phyloP scores from a whole-genome alignment of 2,888 invertebrate genomes.

The Axea sp. region DNA sequence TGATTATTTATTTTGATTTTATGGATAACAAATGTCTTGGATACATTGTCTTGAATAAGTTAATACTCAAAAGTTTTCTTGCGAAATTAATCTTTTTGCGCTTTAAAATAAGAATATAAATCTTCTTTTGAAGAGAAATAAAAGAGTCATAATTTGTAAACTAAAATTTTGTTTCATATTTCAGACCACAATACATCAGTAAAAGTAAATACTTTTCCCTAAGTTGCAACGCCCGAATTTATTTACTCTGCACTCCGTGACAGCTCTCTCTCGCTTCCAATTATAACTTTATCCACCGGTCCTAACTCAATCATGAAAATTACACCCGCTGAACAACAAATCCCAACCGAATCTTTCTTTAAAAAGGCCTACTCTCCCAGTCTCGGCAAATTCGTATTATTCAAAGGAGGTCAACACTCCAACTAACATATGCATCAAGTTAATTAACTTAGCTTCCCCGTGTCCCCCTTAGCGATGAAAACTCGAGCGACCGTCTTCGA shows the following conservation, averaged over 20 bases:
- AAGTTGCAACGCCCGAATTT: constrained; percentile 27
- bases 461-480: constrained; percentile 19
- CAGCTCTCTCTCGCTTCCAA: constrained; percentile 16
- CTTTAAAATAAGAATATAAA: too few species aligned
- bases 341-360: constrained; percentile 25
- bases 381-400: constrained; percentile 30
- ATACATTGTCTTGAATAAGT: too few species aligned
- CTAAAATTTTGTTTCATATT: too few species aligned
- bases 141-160: too few species aligned
- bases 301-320: constrained; percentile 47
- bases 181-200: too few species aligned
- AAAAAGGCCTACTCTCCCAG: constrained; percentile 16
- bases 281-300: constrained; percentile 34
- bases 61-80: too few species aligned
- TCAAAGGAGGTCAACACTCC: constrained; percentile 45
- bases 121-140: too few species aligned
- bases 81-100: too few species aligned
- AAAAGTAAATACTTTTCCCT: constrained; percentile 8
- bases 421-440: constrained; percentile 4
- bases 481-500: constrained; percentile 11
- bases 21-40: too few species aligned
- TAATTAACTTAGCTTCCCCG: constrained; percentile 47
- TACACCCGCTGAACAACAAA: constrained; percentile 20
- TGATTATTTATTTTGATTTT: too few species aligned
- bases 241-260: constrained; percentile 12